Conservation (phyloP, 2,888 invertebrate genomes). For the Mythimna vitellina region DNA sequence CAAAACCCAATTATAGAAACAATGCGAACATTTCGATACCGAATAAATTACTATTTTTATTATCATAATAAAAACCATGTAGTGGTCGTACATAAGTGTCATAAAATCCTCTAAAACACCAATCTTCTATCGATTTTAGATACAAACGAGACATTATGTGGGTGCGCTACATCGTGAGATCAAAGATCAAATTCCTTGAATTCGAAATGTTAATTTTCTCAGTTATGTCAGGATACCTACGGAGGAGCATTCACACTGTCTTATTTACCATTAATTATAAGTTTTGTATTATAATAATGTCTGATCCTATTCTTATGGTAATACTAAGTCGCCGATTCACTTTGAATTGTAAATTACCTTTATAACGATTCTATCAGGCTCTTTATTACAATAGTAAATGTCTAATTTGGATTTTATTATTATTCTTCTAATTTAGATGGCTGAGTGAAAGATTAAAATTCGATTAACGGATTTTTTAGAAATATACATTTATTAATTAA, state of each 20-base stretch:
- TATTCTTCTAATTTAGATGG: constrained; percentile 22
- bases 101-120: constrained; percentile 38
- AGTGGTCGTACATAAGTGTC: constrained; percentile 1
- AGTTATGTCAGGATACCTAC: constrained; percentile 42
- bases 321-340: constrained; percentile 50
- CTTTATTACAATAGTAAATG: constrained; percentile 55
- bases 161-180: constrained; percentile 25
- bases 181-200: constrained; percentile 53
- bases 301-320: constrained; percentile 59
- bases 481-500: constrained; percentile 14
- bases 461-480: constrained; percentile 18
- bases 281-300: constrained; percentile 37
- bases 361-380: constrained; percentile 33
- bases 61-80: constrained; percentile 25
- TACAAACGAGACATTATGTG: constrained; percentile 32
- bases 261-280: constrained; percentile 54
- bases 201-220: constrained; percentile 32
- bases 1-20: neutral
- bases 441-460: constrained; percentile 34
- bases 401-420: constrained; percentile 53
- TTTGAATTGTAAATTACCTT: constrained; percentile 58
- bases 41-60: constrained; percentile 27
- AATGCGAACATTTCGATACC: constrained; percentile 19
- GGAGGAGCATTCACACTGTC: constrained; percentile 1
- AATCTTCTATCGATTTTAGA: constrained; percentile 18